phyloP scores from a whole-genome alignment of 1,140 invertebrate species.

The Oryctes rhinoceros region DNA sequence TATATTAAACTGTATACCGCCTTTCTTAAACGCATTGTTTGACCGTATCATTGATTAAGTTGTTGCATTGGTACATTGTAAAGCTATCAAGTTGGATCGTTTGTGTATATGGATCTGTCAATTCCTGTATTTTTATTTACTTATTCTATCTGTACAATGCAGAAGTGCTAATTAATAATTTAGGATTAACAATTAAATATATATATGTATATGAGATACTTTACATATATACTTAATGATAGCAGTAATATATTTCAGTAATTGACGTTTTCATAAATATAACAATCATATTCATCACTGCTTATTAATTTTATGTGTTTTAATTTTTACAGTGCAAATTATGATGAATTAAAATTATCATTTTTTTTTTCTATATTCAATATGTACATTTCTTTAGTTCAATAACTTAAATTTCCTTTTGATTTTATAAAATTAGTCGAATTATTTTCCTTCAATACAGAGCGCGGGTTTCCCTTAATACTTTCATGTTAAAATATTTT shows the following conservation, averaged over 20 bases:
- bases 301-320: conserved; percentile 33
- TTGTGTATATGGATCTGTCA: conserved; percentile 32
- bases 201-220: conserved; percentile 10
- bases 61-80: conserved; percentile 29
- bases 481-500: no score
- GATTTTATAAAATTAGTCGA: conserved; percentile 9
- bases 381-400: conserved; percentile 29
- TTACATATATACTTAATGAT: conserved; percentile 34
- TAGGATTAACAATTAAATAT: conserved; percentile 30
- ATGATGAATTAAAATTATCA: conserved; percentile 29
- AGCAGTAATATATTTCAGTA: conserved; percentile 33
- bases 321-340: conserved; percentile 33
- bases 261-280: conserved; percentile 33
- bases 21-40: background rate
- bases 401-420: background rate
- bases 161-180: conserved; percentile 27
- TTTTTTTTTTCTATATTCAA: conserved; percentile 8
- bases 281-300: conserved; percentile 28
- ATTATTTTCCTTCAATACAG: background rate
- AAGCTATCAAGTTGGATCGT: background rate
- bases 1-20: conserved; percentile 17
- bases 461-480: no score
- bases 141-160: conserved; percentile 34
- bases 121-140: conserved; percentile 26
- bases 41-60: background rate